Evolutionary conservation across 2,888 invertebrate genomes (phyloP).

Genomic region (Polyommatus iphigenia): DNA sequence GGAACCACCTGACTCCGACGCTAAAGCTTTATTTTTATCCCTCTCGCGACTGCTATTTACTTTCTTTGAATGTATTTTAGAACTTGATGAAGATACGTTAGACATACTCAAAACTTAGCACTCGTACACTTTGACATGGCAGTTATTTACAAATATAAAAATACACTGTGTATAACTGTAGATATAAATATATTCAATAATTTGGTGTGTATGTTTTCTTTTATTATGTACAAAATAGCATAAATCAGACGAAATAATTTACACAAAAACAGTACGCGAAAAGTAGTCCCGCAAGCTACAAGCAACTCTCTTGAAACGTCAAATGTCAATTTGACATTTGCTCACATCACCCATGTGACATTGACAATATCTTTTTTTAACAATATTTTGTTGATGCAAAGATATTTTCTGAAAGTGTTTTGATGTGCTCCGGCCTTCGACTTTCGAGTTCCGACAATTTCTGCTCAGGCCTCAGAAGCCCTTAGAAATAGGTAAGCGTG

Average conservation of each 20-base stretch:
- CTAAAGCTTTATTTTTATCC: conserved; percentile 66
- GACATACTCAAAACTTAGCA: conserved; percentile 55
- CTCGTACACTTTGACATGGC: conserved; percentile 27
- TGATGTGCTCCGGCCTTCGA: too few species aligned
- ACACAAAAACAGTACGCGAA: conserved; percentile 23
- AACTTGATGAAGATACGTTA: conserved; percentile 55
- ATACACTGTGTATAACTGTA: not conserved
- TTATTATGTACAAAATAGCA: conserved; percentile 7
- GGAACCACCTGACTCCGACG: conserved; percentile 73
- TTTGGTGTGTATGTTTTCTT: not conserved
- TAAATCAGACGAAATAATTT: not conserved
- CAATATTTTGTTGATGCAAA: not conserved
- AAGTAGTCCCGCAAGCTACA: conserved; percentile 23
- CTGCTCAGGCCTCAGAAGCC: too few species aligned
- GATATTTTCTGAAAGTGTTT: not conserved
- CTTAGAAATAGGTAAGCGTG: too few species aligned
- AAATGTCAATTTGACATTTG: not conserved
- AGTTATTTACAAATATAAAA: conserved; percentile 16
- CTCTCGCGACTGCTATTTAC: conserved; percentile 63
- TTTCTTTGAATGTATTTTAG: conserved; percentile 67
- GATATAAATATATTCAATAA: not conserved
- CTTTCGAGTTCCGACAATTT: too few species aligned
- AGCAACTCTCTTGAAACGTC: conserved; percentile 3
- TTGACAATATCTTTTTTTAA: conserved; percentile 15
- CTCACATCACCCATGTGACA: conserved; percentile 19